Evolutionary conservation across 2,888 invertebrate species (phyloP).

Genomic region (Microctonus hyperodae): DNA sequence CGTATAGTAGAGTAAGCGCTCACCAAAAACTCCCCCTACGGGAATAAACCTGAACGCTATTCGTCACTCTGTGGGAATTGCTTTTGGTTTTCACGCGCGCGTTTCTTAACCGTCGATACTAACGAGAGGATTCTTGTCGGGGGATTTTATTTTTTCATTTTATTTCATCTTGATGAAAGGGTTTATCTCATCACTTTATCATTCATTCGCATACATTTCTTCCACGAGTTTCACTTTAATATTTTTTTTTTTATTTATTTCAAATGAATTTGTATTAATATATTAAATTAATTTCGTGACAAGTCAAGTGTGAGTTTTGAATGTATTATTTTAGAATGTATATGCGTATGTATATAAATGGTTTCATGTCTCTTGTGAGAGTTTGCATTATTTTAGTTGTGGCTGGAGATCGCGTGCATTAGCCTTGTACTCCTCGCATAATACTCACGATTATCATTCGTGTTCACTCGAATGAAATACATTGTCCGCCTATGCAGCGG

Average conservation of each 20-base stretch:
- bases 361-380: slow-evolving; percentile 9
- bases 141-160: slow-evolving; percentile 8
- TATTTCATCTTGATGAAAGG: slow-evolving; percentile 4
- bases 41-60: slow-evolving; percentile 28
- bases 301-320: not conserved
- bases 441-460: slow-evolving; percentile 28
- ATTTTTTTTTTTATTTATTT: not conserved
- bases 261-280: not conserved
- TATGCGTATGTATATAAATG: not conserved
- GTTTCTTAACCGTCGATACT: slow-evolving; percentile 19
- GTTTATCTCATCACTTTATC: not conserved
- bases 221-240: not conserved
- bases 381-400: slow-evolving; percentile 4
- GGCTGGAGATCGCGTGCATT: slow-evolving; percentile 1
- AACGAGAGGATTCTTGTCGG: slow-evolving; percentile 25
- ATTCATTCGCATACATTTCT: not conserved
- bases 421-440: slow-evolving; percentile 19
- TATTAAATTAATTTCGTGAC: not conserved
- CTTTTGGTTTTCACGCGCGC: not conserved
- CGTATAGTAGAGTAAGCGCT: not conserved
- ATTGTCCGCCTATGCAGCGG: slow-evolving; percentile 31
- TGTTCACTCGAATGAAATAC: slow-evolving; percentile 32
- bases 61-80: slow-evolving; percentile 21
- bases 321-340: not conserved
- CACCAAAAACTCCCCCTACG: not conserved